Percentiles rank a stretch among this genome's conserved stretches.
Conservation (phyloP, 2,113 vertebrate genomes). For the Corythoichthys intestinalis region DNA sequence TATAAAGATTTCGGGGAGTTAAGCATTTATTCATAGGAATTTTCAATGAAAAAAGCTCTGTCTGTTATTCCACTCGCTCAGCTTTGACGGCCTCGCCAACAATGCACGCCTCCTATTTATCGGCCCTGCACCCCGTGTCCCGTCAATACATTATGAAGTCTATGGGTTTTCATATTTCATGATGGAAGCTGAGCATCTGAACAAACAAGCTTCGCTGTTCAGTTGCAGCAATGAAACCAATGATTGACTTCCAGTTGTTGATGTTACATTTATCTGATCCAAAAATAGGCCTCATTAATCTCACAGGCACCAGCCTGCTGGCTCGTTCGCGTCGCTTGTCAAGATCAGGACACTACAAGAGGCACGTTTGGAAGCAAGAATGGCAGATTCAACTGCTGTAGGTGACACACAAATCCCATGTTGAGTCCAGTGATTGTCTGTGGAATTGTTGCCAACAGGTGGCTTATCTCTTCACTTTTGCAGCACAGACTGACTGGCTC, state of each 20-base stretch:
- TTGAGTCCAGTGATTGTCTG: constrained; percentile 7
- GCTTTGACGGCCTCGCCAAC: too few relatives aligned
- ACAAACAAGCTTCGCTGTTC: neutral
- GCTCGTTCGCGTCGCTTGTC: neutral
- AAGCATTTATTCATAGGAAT: too few relatives aligned
- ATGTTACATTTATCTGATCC: neutral
- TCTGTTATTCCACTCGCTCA: too few relatives aligned
- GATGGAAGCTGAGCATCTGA: neutral
- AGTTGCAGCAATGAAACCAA: neutral
- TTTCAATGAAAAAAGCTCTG: too few relatives aligned
- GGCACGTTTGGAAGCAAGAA: constrained; percentile 8
- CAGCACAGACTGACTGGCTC: neutral
- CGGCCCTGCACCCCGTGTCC: too few relatives aligned
- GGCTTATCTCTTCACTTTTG: constrained; percentile 5
- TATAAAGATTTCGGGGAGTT: too few relatives aligned
- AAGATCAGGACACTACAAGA: neutral
- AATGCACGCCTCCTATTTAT: too few relatives aligned
- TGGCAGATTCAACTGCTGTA: neutral
- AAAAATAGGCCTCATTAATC: constrained; percentile 8
- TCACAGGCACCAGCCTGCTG: neutral
- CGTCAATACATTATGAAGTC: too few relatives aligned
- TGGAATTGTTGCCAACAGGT: neutral
- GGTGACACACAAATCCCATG: constrained; percentile 1
- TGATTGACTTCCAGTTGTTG: neutral
- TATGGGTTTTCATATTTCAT: neutral